Evolutionary conservation across 2,113 vertebrate genomes (phyloP), one percentile per base, ranked within the genome.

Genomic region (Suricata suricatta): DNA sequence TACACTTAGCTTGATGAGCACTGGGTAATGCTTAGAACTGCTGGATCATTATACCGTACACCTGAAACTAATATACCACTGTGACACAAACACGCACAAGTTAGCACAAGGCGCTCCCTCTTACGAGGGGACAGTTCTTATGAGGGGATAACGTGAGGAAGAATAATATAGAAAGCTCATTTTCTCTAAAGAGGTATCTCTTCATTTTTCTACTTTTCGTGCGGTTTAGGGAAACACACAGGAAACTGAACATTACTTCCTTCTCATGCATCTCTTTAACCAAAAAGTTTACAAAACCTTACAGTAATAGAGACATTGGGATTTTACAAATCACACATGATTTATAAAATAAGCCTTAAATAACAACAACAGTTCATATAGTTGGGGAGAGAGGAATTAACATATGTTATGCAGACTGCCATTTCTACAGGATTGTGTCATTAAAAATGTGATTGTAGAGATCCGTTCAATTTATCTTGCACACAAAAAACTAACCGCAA

Each of bases 161-260:
- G 44, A 64, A 79, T 17, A 95, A 87, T 63, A 92, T 2, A 76
- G 41, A 93, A 95, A 96, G 35, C 35, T 90, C 77, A 19, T 95
- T 95, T 94, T 88, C 84, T 41, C 79, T 88, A n/a, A 89, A 81
- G 7, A 6, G 6, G 10, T n/a, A 44, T 41, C 27, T 44, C 31
- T 68, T 86, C 47, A 94, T 47, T 88, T 71, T 85, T 79, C n/a
- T 35, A 31, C 64, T 82, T 85, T 77, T 80, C 52, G 54, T 35
- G 12, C 31, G 41, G 38, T 44, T 74, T 81, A 69, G 35, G 57
- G 76, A 80, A 84, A 77, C 7, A 88, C 14, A 83, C 23, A 92
- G 10, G 38, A 31, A 79, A 60, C 1, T 21, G 13, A 84, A 54
- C 23, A 47, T 69, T 57, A 88, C 54, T 80, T 84, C 47, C 50